Evolutionary conservation across 2,113 vertebrate genomes (phyloP), one percentile per base, ranked within the genome.

Genomic region (Scophthalmus maximus): DNA sequence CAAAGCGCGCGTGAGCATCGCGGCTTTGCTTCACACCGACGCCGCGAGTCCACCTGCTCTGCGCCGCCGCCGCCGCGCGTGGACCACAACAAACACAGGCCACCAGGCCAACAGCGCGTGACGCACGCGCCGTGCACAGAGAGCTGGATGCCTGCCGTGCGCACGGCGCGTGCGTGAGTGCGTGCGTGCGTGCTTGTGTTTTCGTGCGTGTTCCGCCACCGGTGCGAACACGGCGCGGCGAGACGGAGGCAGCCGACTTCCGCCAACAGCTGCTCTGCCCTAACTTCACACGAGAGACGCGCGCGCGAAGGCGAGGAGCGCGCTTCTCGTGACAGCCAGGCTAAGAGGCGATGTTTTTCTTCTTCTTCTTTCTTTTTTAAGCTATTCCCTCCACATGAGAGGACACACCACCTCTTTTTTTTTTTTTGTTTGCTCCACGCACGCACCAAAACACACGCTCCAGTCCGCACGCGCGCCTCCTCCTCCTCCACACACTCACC

Each of bases 401-500:
- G 63, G n/a, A 74, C 62, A 82, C 74, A 57, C 67, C 46, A 64
- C 50, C 70, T 49, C 46, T 25, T n/a, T 9, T 64, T 42, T 68
- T 53, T 53, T 18, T n/a, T 11, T 53, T 60, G 64, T 68, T 36
- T 49, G 40, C 62, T 36, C 7, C 55, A 50, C 67, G 30, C 77
- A 27, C 42, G n/a, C 75, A 64, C 30, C n/a, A 29, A n/a, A 81
- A 61, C 32, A 34, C 32, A 34, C 32, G 38, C 38, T 12, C 38
- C 38, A 40, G n/a, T 40, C 38, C 6, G 72, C 70, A 57, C 17
- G 52, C 59, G 73, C 68, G 23, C 79, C 64, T 65, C 51, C 76
- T 60, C 63, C 14, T 32, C 50, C 62, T 22, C 66, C 50, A 7
- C 81, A 5, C 81, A 94, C 96, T 98, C 94, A 98, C 96, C 96